Base-by-base conservation (phyloP, 2,113 vertebrate genomes). In the Neolamprologus brichardi region DNA sequence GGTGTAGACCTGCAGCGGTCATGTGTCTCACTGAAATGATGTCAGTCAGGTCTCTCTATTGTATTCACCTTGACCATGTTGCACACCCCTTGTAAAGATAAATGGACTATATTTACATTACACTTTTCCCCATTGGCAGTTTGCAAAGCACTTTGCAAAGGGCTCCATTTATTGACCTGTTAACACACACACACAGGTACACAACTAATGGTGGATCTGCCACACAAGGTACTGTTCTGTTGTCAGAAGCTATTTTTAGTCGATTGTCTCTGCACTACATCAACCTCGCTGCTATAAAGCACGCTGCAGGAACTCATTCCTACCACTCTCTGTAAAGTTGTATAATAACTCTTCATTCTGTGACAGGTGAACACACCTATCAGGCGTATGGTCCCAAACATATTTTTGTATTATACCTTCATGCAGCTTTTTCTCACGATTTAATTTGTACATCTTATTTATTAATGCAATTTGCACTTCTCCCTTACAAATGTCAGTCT, bases 261-360 rank as follows among this genome's bases (percentile, higher is more conserved):
- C 0, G 0, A 72, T 15, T 11, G 39, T 18, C 0, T 64, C 17
- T 34, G 60, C 17, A 64, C 17, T 34, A 64, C 17, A 64, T 34
- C 9, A 64, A 34, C 30, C 0, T 64, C 1, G 2, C 9, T 17
- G 28, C 56, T 0, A 30, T 32, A 25, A 60, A 28, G 25, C 25
- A 30, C 2, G 1, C 14, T 62, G 58, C 58, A 34, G 58, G 58
- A 62, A 62, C 30, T 62, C 30, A 34, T 34, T n/a, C 17, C 30
- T 7, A 34, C 0, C 17, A 3, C 17, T 34, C 60, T 64, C 17
- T 64, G 60, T 64, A 64, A 64, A 64, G 30, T 64, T 64, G 60
- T 64, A 34, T 62, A 32, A 2, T 6, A 60, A 32, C 58, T 62
- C 58, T 60, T 60, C 8, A 60, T 60, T 32, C 1, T 60, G 30